Evolutionary conservation across 1,140 invertebrate genomes (phyloP), one percentile per base, ranked within the genome.

Genomic region (Lordiphosa clarofinis): DNA sequence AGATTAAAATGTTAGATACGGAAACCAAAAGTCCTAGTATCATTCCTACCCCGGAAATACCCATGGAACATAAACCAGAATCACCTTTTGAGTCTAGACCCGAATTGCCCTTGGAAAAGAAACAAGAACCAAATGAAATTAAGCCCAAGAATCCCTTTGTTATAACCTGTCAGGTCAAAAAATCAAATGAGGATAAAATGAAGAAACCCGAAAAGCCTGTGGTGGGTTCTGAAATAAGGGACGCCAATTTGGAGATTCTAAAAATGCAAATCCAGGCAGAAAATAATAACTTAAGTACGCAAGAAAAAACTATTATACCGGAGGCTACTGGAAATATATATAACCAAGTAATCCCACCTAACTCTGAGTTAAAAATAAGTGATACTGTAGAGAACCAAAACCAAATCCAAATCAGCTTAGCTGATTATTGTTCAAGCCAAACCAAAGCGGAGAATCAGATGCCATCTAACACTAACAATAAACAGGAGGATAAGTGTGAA

Each of bases 21-120:
- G 35, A 38, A 6, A 5, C 24, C 7, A 38, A 5, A 7, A 38
- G 3, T 12, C 19, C 15, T 6, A 37, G 4, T 10, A 35, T 21
- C 10, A 49, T 24, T 21, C 15, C 24, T 10, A 56, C n/a, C 0
- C 48, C 56, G 1, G 47, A 59, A 10, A 5, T 36, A 4, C 64
- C 64, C 6, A 33, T 10, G 2, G 47, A 67, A 21, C 48, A 33
- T 13, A 48, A 33, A 9, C 56, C 55, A 4, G 63, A 68, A 13
- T 40, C 40, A n/a, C 63, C 64, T 1, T 35, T 37, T n/a, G 64
- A 67, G 15, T 10, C 21, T 6, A 46, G 28, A 10, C 64, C 64
- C 1, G 63, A 59, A 33, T 33, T 68, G 10, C 64, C 64, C 3
- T 13, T 13, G 10, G 54, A 37, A 0, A 11, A 4, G 2, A 10